Conservation (phyloP, 2,113 vertebrate genomes). For the Nothocercus julius region DNA sequence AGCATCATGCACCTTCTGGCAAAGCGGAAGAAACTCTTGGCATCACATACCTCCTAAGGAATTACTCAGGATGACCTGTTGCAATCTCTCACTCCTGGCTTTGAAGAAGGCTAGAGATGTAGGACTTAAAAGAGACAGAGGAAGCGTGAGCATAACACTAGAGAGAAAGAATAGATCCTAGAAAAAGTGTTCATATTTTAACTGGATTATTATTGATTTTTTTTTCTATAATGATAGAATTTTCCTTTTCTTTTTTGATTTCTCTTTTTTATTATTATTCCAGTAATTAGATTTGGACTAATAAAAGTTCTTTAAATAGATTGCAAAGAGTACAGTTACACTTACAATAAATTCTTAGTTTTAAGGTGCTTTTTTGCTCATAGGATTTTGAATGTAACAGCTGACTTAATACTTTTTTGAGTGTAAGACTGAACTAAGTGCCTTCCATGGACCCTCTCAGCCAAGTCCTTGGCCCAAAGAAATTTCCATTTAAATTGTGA, state of each 20-base stretch:
- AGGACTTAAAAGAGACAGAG: neutral
- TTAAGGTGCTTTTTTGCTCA: neutral
- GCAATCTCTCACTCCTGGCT: neutral
- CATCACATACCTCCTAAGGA: neutral
- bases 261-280: neutral
- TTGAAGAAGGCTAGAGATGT: neutral
- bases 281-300: neutral
- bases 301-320: neutral
- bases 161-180: neutral
- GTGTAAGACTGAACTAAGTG: neutral
- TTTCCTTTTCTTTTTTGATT: neutral
- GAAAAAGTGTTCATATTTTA: neutral
- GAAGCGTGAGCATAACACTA: neutral
- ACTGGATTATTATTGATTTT: neutral
- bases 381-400: neutral
- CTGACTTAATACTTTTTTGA: neutral
- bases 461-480: accelerated
- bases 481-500: neutral
- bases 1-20: neutral
- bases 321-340: neutral
- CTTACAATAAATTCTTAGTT: neutral
- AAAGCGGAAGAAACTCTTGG: neutral
- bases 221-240: neutral
- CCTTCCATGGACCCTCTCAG: neutral
- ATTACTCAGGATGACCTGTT: neutral